Base-by-base conservation (phyloP, 2,113 vertebrate species). In the Scytalopus superciliaris region DNA sequence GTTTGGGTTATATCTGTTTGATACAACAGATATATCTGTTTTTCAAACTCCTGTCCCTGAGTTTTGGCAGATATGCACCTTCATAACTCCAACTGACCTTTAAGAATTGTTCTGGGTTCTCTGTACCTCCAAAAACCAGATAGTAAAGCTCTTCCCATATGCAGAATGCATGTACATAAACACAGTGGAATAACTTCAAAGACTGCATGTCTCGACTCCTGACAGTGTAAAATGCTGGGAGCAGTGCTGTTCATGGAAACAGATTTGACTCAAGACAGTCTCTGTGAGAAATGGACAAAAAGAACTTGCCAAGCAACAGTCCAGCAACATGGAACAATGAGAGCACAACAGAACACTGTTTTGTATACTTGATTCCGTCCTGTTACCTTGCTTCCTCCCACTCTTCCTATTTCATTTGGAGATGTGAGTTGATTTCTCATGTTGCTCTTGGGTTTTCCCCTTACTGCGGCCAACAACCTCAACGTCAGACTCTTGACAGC, bases 261-360 rank as follows among this genome's bases (percentile, higher is more conserved):
- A 55, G 33, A 35, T 35, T 50, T 55, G 40, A 59, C 67, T 64
- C 21, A 7, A 24, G 35, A 28, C 25, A 19, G 18, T 35, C 18
- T 27, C 45, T 12, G 10, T 24, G 31, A 70, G n/a, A 57, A 37
- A 24, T 4, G 12, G 25, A 19, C 19, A 75, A 55, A 50, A 33
- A 31, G 27, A 33, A 25, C 44, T 37, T 69, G 44, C 30, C 35
- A 66, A 68, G 23, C 21, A n/a, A 33, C 4, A 35, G 15, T 24
- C 44, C 0, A 0, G 28, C 3, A 2, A 19, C 40, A 23, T 12
- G 11, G 23, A 7, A 14, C 24, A 39, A 27, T 21, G 45, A 25
- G 39, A 35, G 25, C 8, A 56, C 33, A 84, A 33, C 22, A 50
- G 42, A 87, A 66, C 27, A 49, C 44, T 17, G 11, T 11, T 84